Conservation (phyloP, 2,888 invertebrate genomes). For the Drosophila neonasuta region DNA sequence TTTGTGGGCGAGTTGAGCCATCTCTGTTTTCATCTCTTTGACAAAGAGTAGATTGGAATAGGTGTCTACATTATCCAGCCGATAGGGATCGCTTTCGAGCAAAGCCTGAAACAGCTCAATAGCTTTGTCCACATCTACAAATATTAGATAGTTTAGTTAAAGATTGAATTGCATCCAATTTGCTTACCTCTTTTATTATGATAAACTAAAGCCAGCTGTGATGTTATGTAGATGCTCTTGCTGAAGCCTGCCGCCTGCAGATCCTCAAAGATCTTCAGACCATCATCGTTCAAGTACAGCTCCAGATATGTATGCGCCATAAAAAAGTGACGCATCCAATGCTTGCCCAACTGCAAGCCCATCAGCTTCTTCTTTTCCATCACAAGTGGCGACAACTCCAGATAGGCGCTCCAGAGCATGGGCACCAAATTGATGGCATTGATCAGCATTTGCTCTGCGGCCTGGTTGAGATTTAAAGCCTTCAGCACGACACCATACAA, state of each 20-base stretch:
- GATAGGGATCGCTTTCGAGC: conserved; percentile 93
- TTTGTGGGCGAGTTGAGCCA: conserved; percentile 96
- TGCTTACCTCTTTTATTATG: conserved; percentile 93
- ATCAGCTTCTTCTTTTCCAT: conserved; percentile 90
- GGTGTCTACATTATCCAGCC: conserved; percentile 97
- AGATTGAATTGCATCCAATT: too few species aligned
- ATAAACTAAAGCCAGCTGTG: conserved; percentile 95
- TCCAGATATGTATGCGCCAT: conserved; percentile 94
- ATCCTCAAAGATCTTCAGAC: conserved; percentile 90
- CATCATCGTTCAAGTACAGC: conserved; percentile 94
- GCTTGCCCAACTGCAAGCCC: conserved; percentile 88
- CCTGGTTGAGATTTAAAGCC: conserved; percentile 90
- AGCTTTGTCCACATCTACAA: conserved; percentile 93
- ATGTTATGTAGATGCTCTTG: conserved; percentile 93
- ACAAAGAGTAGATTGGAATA: conserved; percentile 98
- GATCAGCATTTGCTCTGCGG: conserved; percentile 90
- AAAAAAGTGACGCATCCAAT: conserved; percentile 98
- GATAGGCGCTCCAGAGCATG: conserved; percentile 97
- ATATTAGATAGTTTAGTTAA: background rate
- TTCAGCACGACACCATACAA: conserved; percentile 95
- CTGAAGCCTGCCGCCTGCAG: conserved; percentile 91
- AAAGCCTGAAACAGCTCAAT: conserved; percentile 92
- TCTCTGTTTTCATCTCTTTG: conserved; percentile 94
- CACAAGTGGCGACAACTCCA: conserved; percentile 93
- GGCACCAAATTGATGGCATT: conserved; percentile 91